phyloP scores from a whole-genome alignment of 2,888 invertebrate species.

The Ochropleura plecta region DNA sequence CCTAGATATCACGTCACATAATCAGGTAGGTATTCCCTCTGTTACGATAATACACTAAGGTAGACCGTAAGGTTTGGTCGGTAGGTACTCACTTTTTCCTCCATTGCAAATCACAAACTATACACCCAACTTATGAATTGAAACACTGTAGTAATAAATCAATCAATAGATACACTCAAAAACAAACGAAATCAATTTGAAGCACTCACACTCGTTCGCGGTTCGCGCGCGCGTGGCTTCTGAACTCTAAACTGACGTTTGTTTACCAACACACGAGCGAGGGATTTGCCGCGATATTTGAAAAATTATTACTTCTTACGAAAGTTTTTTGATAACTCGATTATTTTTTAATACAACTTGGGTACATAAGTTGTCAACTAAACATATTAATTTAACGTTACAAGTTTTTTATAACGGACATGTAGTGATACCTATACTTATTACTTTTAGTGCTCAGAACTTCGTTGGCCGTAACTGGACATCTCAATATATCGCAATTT shows the following conservation, averaged over 20 bases:
- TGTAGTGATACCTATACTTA: neutral
- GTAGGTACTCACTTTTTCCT: conserved; percentile 12
- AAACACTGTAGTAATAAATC: conserved; percentile 1
- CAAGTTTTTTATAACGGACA: neutral
- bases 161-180: conserved; percentile 5
- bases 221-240: no score
- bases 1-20: neutral
- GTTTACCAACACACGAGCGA: neutral
- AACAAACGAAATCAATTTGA: conserved; percentile 1
- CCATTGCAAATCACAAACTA: no score
- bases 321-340: conserved; percentile 3
- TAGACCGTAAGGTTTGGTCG: neutral
- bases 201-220: neutral
- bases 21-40: neutral
- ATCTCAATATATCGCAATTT: neutral
- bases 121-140: conserved; percentile 2
- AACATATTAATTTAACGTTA: neutral
- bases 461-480: neutral
- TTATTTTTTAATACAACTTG: neutral
- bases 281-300: neutral
- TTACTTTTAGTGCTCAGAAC: neutral
- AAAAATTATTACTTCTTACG: neutral
- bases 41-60: neutral
- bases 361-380: neutral
- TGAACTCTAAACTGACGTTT: conserved; percentile 12